Evolutionary conservation across 2,888 invertebrate genomes (phyloP), one percentile per base, ranked within the genome.

Genomic region (Pollenia labialis): DNA sequence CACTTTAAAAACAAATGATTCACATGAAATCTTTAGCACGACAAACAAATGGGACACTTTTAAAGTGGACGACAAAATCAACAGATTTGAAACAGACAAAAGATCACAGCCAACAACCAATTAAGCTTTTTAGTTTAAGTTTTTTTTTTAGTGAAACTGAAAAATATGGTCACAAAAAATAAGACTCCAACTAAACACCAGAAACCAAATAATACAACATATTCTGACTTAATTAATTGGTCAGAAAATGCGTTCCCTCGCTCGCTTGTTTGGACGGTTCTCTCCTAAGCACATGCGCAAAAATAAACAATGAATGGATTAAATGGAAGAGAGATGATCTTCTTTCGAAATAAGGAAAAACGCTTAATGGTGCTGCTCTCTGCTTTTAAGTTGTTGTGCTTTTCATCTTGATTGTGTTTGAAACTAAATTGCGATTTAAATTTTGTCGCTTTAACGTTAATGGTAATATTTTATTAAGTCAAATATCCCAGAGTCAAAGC

Each of bases 201-300:
- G 81, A 77, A 81, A 83, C 52, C 81, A 87, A 81, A 87, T 84
- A 84, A 87, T 68, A 87, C 87, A 87, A 87, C 84, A 87, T 87
- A 77, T 87, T 87, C 87, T 87, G 85, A 83, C 88, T 87, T 88
- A 89, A 89, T 88, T 88, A 89, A 88, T 89, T 89, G 88, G 87
- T 80, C 88, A 87, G 77, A 87, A 88, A 88, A 88, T 87, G 88
- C 87, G 87, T 87, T 82, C 79, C 64, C 72, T 81, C 72, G 81
- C 72, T 81, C 42, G 56, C 7, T 56, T 18, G 10, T 14, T 71
- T 60, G n/a, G 11, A 40, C 32, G 18, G 7, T 52, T 46, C 3
- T 0, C 16, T 58, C 0, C 16, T 72, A 50, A 77, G 76, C 50
- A 75, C 66, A 84, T 62, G 71, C 46, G 77, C 71, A 76, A 23